These are phyloP conservation scores for Zeus faber DNA, from an alignment of 2,113 vertebrate species.

Conservation along the genomic window DNA sequence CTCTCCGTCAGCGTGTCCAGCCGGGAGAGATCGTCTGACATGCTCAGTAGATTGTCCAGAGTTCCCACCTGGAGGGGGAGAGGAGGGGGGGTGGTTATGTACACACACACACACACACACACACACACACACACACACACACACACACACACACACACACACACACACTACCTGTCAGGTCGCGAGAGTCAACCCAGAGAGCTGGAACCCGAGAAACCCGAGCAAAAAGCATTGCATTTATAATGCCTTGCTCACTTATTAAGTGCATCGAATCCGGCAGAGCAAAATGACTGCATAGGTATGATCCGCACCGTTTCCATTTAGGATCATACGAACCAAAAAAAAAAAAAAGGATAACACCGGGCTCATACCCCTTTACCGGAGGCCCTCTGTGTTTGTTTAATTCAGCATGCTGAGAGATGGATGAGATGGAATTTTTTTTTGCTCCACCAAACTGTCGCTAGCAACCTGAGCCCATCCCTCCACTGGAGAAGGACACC, in stretches of 20 bases:
- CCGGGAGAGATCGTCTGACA: slow-evolving; percentile 89
- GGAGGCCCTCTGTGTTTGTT: no score
- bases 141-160: no score
- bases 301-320: no score
- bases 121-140: no score
- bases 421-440: slow-evolving; percentile 62
- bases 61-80: slow-evolving; percentile 81
- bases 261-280: neutral
- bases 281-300: no score
- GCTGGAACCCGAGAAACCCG: neutral
- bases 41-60: slow-evolving; percentile 87
- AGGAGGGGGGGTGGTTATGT: neutral
- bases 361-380: no score
- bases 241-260: neutral
- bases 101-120: no score
- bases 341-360: no score
- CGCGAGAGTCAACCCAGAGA: no score
- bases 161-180: no score
- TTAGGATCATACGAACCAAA: no score
- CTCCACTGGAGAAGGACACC: slow-evolving; percentile 63
- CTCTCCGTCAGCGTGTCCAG: slow-evolving; percentile 89
- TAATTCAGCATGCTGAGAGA: no score
- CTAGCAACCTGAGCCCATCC: slow-evolving; percentile 60
- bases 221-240: neutral
- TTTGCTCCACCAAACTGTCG: slow-evolving; percentile 48